Evolutionary conservation across 1,140 invertebrate species (phyloP), one percentile per base, ranked within the genome.

Genomic region (Anastatus disparis): DNA sequence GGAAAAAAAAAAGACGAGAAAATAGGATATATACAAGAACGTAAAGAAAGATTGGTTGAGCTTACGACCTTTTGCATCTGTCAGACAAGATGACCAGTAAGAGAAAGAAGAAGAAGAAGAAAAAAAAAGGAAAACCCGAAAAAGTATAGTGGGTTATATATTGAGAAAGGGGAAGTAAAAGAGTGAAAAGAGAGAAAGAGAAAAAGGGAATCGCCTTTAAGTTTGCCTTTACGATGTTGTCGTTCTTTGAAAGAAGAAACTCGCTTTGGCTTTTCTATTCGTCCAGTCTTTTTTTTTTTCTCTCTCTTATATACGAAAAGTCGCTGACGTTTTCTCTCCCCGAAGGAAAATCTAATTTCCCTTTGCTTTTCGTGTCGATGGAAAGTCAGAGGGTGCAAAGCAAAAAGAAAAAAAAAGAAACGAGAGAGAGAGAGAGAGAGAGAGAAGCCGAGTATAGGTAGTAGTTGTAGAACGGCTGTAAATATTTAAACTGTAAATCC

Each of bases 401-500:
- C 2, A 7, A 26, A 6, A 22, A 22, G 15, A 3, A 24, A 2
- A 2, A 20, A 38, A 35, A 29, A 38, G 12, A 17, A 48, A 6
- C 1, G 22, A 52, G 3, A 12, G 6, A 6, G 48, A 27, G 2
- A 3, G 3, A 40, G 31, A 15, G 13, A 58, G 7, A 58, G 31
- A 24, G 55, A 20, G 26, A 40, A 53, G 6, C 20, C 26, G n/a
- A 29, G 42, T 42, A 61, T n/a, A n/a, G n/a, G n/a, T n/a, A n/a
- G n/a, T n/a, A n/a, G n/a, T n/a, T n/a, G n/a, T n/a, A 20, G 31
- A 13, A 20, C 15, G 42, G n/a, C n/a, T 50, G 42, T 72, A 74
- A 72, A 73, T 58, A 76, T 78, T 79, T 79, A 77, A 81, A 80
- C 77, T 80, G 74, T 78, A 78, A 77, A 73, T 73, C 74, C 72